Evolutionary conservation across 2,888 invertebrate genomes (phyloP).

Genomic region (Lasiommata megera): DNA sequence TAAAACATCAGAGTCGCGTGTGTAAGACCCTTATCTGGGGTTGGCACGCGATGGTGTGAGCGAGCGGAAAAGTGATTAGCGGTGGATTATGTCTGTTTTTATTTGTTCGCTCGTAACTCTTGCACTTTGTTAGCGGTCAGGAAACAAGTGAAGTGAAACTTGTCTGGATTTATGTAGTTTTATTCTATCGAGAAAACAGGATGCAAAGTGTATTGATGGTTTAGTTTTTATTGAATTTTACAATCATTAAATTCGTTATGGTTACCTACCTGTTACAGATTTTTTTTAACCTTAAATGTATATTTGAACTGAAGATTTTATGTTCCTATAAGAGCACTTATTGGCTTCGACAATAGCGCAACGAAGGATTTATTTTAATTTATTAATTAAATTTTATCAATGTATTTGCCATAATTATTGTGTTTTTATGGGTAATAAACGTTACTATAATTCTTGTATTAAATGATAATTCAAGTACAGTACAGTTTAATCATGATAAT

Average conservation of each 20-base stretch:
- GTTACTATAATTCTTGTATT: no score
- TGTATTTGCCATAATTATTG: no score
- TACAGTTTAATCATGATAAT: no score
- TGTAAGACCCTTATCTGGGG: slow-evolving; percentile 60
- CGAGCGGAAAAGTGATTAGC: slow-evolving; percentile 56
- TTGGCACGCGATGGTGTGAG: slow-evolving; percentile 63
- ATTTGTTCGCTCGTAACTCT: slow-evolving; percentile 15
- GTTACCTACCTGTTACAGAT: no score
- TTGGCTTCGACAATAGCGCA: no score
- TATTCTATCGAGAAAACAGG: background rate
- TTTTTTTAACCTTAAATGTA: no score
- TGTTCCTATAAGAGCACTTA: no score
- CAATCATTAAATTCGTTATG: background rate
- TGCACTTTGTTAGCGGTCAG: slow-evolving; percentile 2
- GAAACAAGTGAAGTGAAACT: background rate
- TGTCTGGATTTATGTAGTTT: background rate
- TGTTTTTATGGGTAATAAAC: no score
- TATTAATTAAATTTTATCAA: no score
- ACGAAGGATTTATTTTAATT: no score
- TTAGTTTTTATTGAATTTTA: background rate
- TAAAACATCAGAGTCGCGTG: slow-evolving; percentile 74
- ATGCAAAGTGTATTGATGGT: background rate
- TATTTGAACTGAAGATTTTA: no score
- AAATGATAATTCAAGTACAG: no score
- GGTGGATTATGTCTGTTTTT: slow-evolving; percentile 14